Conservation (phyloP, 1,140 invertebrate species). For the Drosophila auraria region DNA sequence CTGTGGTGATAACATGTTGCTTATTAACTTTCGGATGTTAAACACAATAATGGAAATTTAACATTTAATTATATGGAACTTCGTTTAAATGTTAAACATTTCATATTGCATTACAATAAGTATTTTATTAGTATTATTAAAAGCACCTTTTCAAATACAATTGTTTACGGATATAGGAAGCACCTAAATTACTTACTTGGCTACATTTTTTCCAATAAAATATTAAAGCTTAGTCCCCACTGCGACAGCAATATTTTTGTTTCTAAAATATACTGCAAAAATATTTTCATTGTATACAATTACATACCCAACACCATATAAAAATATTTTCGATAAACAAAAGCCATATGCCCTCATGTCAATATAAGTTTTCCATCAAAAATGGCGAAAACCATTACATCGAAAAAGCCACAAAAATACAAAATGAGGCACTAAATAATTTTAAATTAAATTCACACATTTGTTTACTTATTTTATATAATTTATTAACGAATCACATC, state of each 20-base stretch:
- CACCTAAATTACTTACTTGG: no score
- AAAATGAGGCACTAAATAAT: not conserved
- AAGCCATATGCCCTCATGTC: not conserved
- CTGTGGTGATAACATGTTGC: not conserved
- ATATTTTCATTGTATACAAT: not conserved
- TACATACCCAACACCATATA: not conserved
- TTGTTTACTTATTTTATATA: no score
- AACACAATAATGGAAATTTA: not conserved
- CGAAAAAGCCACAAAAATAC: not conserved
- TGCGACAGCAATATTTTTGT: no score
- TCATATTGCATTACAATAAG: no score
- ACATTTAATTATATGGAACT: not conserved
- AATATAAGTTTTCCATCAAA: constrained; percentile 1
- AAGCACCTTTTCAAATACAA: not conserved
- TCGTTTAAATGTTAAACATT: no score
- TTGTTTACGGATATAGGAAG: not conserved
- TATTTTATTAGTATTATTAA: not conserved
- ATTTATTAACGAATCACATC: not conserved
- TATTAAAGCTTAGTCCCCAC: no score
- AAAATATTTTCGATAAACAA: not conserved
- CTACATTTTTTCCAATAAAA: no score
- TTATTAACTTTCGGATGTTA: not conserved
- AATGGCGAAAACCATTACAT: not conserved
- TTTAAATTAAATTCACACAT: not conserved
- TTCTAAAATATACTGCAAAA: not conserved